A percentile compares a stretch with the other conserved stretches of the same genome.
These are phyloP conservation scores for Danionella cerebrum DNA, from an alignment of 2,113 vertebrate species.

Conservation along the genomic window DNA sequence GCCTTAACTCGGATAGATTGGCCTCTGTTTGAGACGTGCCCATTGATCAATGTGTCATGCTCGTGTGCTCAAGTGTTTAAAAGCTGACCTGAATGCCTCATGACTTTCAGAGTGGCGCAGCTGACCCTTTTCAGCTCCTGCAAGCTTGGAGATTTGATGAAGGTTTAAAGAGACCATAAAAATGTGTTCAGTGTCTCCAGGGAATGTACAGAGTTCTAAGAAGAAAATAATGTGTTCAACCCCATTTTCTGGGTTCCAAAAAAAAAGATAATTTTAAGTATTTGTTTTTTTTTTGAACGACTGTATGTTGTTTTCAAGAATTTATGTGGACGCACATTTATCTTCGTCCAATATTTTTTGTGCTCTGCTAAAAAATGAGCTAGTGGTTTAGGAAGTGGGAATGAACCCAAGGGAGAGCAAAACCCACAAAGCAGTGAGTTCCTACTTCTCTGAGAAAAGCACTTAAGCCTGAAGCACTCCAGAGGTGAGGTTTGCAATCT, in stretches of 20 bases:
- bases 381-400: neutral
- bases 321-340: neutral
- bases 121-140: neutral
- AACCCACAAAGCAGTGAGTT: neutral
- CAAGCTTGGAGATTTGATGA: neutral
- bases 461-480: neutral
- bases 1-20: slow-evolving; percentile 13
- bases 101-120: neutral
- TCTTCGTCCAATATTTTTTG: neutral
- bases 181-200: too few relatives aligned
- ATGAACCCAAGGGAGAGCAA: neutral
- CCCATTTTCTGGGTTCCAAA: too few relatives aligned
- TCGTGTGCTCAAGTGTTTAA: neutral
- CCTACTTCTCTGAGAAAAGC: neutral
- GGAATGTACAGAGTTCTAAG: too few relatives aligned
- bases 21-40: neutral
- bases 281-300: neutral
- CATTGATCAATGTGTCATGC: neutral
- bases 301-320: neutral
- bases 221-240: too few relatives aligned
- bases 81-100: neutral
- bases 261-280: neutral
- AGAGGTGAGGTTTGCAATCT: neutral
- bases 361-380: neutral
- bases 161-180: too few relatives aligned